Percentiles rank a stretch among this genome's conserved stretches.
Conservation (phyloP, 2,113 vertebrate species). For the Leucopternis melanops region DNA sequence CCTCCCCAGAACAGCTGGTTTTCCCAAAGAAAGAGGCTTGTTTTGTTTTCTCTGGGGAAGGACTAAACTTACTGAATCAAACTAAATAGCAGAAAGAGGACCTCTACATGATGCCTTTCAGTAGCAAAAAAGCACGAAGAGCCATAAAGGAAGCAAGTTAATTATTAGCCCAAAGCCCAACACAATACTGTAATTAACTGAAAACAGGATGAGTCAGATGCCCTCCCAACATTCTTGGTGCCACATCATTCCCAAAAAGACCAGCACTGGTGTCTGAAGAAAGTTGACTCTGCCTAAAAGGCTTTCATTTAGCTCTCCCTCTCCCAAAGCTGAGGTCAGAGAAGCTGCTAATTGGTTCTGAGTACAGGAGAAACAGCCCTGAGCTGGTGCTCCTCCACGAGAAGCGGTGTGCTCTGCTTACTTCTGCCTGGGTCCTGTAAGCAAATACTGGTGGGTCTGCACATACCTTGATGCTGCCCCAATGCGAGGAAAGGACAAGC, state of each 20-base stretch:
- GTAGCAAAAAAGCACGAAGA: neutral
- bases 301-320: neutral
- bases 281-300: neutral
- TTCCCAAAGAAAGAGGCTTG: neutral
- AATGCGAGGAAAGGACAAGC: neutral
- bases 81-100: neutral
- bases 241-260: neutral
- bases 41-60: neutral
- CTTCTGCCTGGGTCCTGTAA: neutral
- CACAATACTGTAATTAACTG: neutral
- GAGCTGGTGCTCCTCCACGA: accelerated
- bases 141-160: neutral
- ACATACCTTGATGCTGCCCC: no score
- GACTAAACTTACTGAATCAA: neutral
- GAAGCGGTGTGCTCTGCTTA: neutral
- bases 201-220: neutral
- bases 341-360: neutral
- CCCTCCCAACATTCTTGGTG: neutral
- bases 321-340: neutral
- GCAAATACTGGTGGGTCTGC: neutral
- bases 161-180: neutral
- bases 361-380: neutral
- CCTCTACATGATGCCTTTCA: neutral
- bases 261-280: neutral
- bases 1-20: neutral